phyloP scores from a whole-genome alignment of 2,113 vertebrate genomes.

The Hippocampus mohnikei region DNA sequence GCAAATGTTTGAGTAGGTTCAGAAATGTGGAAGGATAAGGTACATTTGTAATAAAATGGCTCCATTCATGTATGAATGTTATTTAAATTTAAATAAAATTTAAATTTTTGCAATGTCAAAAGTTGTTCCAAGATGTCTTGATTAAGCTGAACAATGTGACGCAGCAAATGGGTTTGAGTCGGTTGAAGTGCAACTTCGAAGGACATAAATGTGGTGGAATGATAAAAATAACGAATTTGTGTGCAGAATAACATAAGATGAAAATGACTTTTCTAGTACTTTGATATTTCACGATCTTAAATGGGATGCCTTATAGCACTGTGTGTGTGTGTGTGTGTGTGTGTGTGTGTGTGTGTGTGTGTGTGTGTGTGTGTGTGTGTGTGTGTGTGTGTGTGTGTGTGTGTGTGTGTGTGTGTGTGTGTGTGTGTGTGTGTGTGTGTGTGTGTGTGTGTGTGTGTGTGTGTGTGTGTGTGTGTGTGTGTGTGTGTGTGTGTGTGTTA shows the following conservation, averaged over 20 bases:
- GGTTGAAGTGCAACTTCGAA: neutral
- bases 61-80: neutral
- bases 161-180: neutral
- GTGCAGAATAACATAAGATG: neutral
- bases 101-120: neutral
- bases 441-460: too few relatives aligned
- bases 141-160: neutral
- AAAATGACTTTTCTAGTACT: neutral
- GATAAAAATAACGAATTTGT: neutral
- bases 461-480: too few relatives aligned
- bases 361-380: too few relatives aligned
- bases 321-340: neutral
- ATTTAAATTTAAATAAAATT: too few relatives aligned
- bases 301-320: neutral
- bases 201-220: neutral
- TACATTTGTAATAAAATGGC: too few relatives aligned
- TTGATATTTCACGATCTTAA: neutral
- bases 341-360: too few relatives aligned
- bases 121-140: neutral
- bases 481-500: neutral
- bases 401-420: neutral
- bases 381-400: too few relatives aligned
- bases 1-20: too few relatives aligned
- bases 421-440: neutral
- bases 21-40: too few relatives aligned